Evolutionary conservation across 2,797 vertebrate genomes (phyloP).

Genomic region (Lepus townsendii): DNA sequence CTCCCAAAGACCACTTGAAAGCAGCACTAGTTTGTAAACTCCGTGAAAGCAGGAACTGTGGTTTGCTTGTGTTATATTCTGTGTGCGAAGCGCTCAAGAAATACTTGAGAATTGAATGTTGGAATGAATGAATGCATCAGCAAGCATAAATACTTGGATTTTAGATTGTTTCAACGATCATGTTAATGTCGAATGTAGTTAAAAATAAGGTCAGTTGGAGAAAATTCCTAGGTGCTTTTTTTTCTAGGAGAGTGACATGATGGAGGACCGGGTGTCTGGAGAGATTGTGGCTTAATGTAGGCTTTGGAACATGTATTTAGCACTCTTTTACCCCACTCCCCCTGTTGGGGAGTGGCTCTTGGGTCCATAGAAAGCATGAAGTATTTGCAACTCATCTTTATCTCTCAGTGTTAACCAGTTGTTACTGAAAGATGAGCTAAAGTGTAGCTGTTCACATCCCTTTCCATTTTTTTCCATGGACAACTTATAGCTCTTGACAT

Average conservation of each 20-base stretch:
- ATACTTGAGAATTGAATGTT: not conserved
- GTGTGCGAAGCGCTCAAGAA: not conserved
- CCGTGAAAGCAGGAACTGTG: not conserved
- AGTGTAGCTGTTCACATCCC: not conserved
- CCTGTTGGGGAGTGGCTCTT: not conserved
- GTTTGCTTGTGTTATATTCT: constrained; percentile 9
- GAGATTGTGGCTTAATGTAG: not conserved
- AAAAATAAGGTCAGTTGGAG: not conserved
- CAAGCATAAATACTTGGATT: not conserved
- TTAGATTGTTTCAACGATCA: not conserved
- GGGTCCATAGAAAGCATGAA: not conserved
- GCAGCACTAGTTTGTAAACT: not conserved
- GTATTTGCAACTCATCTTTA: not conserved
- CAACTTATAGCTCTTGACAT: not conserved
- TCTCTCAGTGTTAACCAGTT: not conserved
- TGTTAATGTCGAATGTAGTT: constrained; percentile 7
- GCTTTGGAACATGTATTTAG: not conserved
- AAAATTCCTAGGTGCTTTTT: not conserved
- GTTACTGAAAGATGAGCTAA: not conserved
- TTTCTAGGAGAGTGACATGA: not conserved
- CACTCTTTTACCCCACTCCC: not conserved
- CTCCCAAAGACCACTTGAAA: not conserved
- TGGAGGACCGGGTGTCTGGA: not conserved
- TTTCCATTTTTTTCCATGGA: constrained; percentile 1
- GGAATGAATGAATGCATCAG: not conserved